These are phyloP conservation scores for Greenwoodochromis staneri DNA, from an alignment of 2,113 vertebrate genomes.

Conservation along the genomic window DNA sequence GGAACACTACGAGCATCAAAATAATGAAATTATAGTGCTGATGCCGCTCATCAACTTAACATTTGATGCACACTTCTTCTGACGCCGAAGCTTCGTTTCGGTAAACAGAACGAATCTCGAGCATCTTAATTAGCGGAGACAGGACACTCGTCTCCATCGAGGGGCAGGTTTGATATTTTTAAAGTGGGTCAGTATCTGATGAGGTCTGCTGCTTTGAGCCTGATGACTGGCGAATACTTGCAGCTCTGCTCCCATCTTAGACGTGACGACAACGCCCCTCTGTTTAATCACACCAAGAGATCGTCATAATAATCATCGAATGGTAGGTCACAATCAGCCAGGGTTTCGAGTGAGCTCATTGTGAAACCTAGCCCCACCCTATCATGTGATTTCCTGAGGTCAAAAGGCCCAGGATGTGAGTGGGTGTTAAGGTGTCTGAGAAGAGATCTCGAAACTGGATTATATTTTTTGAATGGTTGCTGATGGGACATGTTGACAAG, in stretches of 20 bases:
- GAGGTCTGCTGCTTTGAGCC: not conserved
- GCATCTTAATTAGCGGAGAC: not conserved
- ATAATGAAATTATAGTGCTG: not conserved
- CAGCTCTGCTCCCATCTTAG: not conserved
- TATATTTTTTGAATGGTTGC: not conserved
- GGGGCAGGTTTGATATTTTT: not conserved
- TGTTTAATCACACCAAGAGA: not conserved
- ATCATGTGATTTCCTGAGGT: too few species aligned
- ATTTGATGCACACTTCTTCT: not conserved
- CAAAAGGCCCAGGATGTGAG: too few species aligned
- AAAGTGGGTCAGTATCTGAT: slow-evolving; percentile 1
- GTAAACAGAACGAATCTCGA: not conserved
- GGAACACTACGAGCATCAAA: not conserved
- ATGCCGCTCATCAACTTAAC: not conserved
- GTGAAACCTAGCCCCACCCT: too few species aligned
- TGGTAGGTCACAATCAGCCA: not conserved
- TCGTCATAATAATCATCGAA: not conserved
- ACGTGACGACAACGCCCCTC: not conserved
- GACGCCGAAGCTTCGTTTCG: not conserved
- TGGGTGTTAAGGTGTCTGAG: too few species aligned
- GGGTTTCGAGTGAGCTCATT: too few species aligned
- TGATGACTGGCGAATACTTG: not conserved
- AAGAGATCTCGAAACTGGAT: too few species aligned
- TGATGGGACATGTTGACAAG: not conserved
- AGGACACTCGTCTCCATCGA: not conserved